Base-by-base conservation (phyloP, 2,797 vertebrate genomes). In the Fistularia tabacaria region DNA sequence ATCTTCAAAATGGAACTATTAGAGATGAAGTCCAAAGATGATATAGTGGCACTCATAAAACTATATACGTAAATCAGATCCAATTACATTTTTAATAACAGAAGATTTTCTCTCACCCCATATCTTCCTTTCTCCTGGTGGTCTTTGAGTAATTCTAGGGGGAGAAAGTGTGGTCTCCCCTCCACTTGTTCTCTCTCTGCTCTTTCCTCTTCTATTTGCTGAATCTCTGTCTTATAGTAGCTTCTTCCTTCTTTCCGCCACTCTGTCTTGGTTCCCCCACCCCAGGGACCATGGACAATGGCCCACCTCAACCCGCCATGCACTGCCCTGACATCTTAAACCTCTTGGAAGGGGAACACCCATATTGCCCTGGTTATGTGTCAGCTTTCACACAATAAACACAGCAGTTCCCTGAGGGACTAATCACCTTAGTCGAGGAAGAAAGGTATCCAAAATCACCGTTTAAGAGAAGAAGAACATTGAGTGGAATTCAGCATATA, bases 321-420 rank as follows among this genome's bases (percentile, higher is more conserved):
- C 51, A 64, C 66, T 60, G 56, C 65, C 57, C 73, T 86, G 90
- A 90, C 68, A 92, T 86, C 66, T 86, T 90, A 91, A 82, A 90
- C 89, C 87, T 77, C 76, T 84, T 84, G 66, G 87, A 90, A 83
- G 68, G 74, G 87, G 72, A 91, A 92, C 90, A 89, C 90, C 91
- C 89, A 89, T 86, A 78, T 85, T 77, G 49, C 40, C 43, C 71
- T 74, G 72, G 70, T 81, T 82, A 59, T 76, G 75, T 87, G 64
- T 87, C 80, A 77, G 71, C 43, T 61, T 59, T 42, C 15, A 15
- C 54, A 88, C 81, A 83, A 85, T 85, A 73, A 66, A 36, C 60
- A 47, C 53, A 63, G 41, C 66, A 49, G 51, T 73, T 50, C 76
- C 85, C 74, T 12, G 10, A 51, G 81, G 81, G 15, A 59, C 47